Conservation (phyloP, 2,888 invertebrate species). For the Spilosoma lubricipeda region DNA sequence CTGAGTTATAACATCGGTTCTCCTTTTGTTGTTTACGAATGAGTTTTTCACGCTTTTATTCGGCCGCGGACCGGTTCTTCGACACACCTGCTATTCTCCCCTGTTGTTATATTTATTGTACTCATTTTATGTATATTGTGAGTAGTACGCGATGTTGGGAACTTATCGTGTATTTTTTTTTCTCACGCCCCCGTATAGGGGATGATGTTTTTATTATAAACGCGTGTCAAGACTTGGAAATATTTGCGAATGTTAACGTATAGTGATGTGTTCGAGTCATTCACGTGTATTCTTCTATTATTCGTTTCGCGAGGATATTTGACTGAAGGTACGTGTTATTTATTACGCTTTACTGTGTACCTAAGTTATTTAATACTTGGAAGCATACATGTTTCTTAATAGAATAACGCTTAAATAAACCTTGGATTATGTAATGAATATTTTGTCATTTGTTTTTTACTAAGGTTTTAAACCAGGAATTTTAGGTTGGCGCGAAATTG, state of each 20-base stretch:
- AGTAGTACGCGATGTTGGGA: conserved; percentile 72
- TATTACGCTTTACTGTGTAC: conserved; percentile 38
- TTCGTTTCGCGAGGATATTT: conserved; percentile 53
- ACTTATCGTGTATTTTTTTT: conserved; percentile 70
- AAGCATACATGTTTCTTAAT: background rate
- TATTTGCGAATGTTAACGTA: conserved; percentile 75
- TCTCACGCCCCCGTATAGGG: conserved; percentile 51
- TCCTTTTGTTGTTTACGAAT: conserved; percentile 82
- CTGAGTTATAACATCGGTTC: conserved; percentile 74
- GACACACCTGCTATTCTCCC: conserved; percentile 78
- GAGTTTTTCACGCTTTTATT: conserved; percentile 78
- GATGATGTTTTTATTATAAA: conserved; percentile 84
- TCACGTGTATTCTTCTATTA: conserved; percentile 68
- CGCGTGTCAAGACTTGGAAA: conserved; percentile 75
- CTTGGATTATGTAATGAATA: background rate
- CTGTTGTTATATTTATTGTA: conserved; percentile 70
- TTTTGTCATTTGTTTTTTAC: background rate
- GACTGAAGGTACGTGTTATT: conserved; percentile 57
- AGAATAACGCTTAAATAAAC: background rate
- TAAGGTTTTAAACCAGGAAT: background rate
- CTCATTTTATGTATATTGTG: conserved; percentile 73
- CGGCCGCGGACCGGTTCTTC: conserved; percentile 69
- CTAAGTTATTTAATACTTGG: conserved; percentile 36
- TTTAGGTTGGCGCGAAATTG: background rate
- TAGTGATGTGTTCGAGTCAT: conserved; percentile 65